phyloP scores from a whole-genome alignment of 2,113 vertebrate genomes.

The Prionailurus bengalensis region DNA sequence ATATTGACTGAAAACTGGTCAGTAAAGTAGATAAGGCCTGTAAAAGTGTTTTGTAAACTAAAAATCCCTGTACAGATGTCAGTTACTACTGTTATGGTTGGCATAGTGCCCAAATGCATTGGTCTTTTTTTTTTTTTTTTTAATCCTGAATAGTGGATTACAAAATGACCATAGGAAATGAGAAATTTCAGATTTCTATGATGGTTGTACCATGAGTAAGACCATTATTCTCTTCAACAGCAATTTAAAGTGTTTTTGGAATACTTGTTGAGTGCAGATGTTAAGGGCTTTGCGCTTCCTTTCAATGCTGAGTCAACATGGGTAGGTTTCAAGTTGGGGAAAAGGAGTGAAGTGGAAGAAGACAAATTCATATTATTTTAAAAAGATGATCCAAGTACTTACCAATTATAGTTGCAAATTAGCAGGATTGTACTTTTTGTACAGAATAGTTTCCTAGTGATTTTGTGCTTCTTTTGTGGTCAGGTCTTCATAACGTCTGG shows the following conservation, averaged over 20 bases:
- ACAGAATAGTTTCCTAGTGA: slow-evolving; percentile 31
- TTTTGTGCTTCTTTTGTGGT: slow-evolving; percentile 42
- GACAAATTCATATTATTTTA: not conserved
- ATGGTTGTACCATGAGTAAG: not conserved
- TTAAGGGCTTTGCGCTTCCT: slow-evolving; percentile 27
- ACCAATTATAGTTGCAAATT: not conserved
- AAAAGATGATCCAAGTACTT: not conserved
- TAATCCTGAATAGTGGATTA: not conserved
- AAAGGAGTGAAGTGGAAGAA: slow-evolving; percentile 12
- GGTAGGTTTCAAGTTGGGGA: slow-evolving; percentile 28
- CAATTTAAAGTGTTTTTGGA: slow-evolving; percentile 8
- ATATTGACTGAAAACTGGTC: not conserved
- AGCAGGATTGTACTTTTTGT: slow-evolving; percentile 31
- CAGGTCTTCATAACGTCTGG: not conserved
- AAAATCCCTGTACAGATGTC: not conserved
- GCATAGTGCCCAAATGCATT: not conserved
- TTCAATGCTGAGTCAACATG: not conserved
- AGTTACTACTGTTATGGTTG: slow-evolving; percentile 7
- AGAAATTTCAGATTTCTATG: slow-evolving; percentile 16
- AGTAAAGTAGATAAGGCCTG: not conserved
- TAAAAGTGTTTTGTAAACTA: slow-evolving; percentile 45
- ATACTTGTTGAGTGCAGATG: not conserved
- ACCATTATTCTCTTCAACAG: not conserved
- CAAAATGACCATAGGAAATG: not conserved
- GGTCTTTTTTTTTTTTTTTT: not conserved